phyloP scores from a whole-genome alignment of 2,888 invertebrate genomes.

The Meghimatium bilineatum region DNA sequence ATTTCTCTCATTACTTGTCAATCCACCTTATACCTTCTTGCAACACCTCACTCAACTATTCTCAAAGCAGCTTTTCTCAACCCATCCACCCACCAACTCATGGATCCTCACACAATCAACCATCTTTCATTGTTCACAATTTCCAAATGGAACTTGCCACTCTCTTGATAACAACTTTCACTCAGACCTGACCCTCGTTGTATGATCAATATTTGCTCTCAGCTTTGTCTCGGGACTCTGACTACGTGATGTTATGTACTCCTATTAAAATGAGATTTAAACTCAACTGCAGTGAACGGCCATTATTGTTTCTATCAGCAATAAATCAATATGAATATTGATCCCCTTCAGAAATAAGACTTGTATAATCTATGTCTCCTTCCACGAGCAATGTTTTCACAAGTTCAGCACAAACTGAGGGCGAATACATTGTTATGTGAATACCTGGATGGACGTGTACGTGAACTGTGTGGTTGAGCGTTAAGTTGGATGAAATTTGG shows the following conservation, averaged over 20 bases:
- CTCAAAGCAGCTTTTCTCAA: not conserved
- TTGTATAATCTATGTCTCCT: not conserved
- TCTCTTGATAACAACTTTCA: not conserved
- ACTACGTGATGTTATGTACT: constrained; percentile 10
- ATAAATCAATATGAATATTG: constrained; percentile 15
- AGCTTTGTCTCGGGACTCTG: constrained; percentile 7
- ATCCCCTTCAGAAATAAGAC: not conserved
- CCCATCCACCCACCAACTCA: not conserved
- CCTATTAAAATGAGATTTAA: constrained; percentile 22
- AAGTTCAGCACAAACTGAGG: too few relatives aligned
- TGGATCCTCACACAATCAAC: not conserved
- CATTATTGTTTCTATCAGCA: not conserved
- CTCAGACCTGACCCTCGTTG: not conserved
- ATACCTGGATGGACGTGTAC: too few relatives aligned
- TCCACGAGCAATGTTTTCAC: too few relatives aligned
- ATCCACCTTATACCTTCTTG: too few relatives aligned
- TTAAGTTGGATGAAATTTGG: too few relatives aligned
- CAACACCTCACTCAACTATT: too few relatives aligned
- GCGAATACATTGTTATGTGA: too few relatives aligned
- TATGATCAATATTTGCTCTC: constrained; percentile 9
- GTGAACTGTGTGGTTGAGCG: too few relatives aligned
- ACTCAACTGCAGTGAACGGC: not conserved
- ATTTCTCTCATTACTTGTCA: too few relatives aligned
- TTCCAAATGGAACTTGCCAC: not conserved
- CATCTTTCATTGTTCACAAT: too few relatives aligned